These are phyloP conservation scores for Ectemnius continuus DNA, from an alignment of 2,888 invertebrate species.

Conservation along the genomic window DNA sequence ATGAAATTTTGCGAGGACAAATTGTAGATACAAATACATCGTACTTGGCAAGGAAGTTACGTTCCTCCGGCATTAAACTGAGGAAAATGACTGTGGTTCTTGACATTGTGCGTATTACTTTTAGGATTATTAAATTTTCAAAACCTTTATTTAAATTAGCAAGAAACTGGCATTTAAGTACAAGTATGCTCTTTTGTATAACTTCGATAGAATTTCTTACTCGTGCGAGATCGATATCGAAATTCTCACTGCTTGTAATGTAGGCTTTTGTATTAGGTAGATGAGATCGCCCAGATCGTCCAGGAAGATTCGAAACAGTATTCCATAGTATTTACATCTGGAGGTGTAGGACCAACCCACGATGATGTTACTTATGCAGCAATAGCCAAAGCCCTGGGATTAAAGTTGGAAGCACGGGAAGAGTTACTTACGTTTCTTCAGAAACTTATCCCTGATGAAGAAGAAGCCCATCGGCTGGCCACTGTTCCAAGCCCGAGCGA, in stretches of 20 bases:
- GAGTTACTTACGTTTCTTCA: conserved; percentile 68
- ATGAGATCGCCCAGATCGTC: conserved; percentile 81
- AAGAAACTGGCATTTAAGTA: too few species aligned
- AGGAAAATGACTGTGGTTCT: conserved; percentile 77
- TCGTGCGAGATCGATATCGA: conserved; percentile 7
- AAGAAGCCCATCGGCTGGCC: conserved; percentile 62
- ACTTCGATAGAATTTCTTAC: conserved; percentile 1
- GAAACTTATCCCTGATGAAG: conserved; percentile 53
- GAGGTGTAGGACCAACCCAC: conserved; percentile 85
- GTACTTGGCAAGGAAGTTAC: conserved; percentile 70
- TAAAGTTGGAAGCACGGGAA: conserved; percentile 68
- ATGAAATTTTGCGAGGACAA: conserved; percentile 85
- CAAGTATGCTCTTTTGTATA: not conserved
- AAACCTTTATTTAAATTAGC: not conserved
- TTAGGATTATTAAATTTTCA: not conserved
- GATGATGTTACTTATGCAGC: conserved; percentile 85
- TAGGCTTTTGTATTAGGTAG: conserved; percentile 68
- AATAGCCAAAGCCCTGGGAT: conserved; percentile 77
- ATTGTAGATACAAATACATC: conserved; percentile 82
- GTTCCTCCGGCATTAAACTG: conserved; percentile 63
- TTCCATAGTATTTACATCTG: conserved; percentile 81
- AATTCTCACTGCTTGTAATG: conserved; percentile 41
- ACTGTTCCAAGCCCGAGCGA: conserved; percentile 66
- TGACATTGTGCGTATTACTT: conserved; percentile 77
- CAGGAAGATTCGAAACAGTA: conserved; percentile 75